A percentile compares a stretch with the other conserved stretches of the same genome.
phyloP scores from a whole-genome alignment of 2,888 invertebrate genomes.

The Acheta domesticus region DNA sequence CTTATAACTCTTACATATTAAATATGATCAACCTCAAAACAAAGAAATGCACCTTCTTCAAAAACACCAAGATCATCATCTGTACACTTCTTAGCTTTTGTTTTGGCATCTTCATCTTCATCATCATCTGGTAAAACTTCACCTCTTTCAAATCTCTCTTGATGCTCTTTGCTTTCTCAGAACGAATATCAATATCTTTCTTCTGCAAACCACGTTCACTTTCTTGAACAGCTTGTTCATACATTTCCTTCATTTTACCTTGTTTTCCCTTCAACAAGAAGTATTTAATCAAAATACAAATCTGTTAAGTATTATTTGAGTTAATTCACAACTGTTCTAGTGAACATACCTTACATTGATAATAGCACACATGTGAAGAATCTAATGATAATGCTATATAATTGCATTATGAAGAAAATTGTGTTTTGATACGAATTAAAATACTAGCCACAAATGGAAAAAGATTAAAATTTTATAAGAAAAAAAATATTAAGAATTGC shows the following conservation, averaged over 20 bases:
- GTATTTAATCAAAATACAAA: neutral
- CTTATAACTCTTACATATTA: neutral
- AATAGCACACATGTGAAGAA: neutral
- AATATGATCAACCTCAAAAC: neutral
- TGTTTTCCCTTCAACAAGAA: constrained; percentile 69
- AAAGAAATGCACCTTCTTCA: constrained; percentile 62
- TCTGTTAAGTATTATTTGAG: neutral
- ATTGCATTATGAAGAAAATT: neutral
- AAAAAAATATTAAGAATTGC: too few species aligned
- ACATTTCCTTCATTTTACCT: constrained; percentile 86
- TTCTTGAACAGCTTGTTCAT: constrained; percentile 83
- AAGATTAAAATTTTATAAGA: too few species aligned
- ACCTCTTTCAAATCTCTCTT: constrained; percentile 79
- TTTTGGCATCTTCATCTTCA: constrained; percentile 52
- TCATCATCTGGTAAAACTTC: constrained; percentile 58
- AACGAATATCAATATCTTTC: constrained; percentile 53
- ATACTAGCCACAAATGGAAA: too few species aligned
- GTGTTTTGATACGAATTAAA: too few species aligned
- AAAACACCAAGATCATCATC: constrained; percentile 73
- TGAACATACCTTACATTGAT: constrained; percentile 1
- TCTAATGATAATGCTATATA: neutral
- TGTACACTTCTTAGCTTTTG: constrained; percentile 53
- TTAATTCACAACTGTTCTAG: neutral
- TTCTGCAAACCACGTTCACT: constrained; percentile 57
- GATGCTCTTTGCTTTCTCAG: constrained; percentile 62